Conservation (phyloP, 1,140 invertebrate species). For the Lordiphosa stackelbergi region DNA sequence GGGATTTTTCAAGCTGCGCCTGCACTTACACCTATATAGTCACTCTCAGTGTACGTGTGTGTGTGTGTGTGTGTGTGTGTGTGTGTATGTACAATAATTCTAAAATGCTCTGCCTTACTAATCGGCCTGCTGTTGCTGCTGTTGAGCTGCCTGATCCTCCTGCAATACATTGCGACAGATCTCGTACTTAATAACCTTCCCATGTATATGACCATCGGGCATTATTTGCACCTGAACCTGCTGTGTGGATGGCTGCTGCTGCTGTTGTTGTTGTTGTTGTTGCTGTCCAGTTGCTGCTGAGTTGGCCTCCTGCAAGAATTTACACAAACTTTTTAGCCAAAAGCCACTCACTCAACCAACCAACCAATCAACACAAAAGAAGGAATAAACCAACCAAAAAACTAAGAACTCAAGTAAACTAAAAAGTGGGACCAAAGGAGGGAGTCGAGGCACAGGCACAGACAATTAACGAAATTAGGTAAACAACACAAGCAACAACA, state of each 20-base stretch:
- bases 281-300: constrained; percentile 43
- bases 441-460: constrained; percentile 12
- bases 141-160: constrained; percentile 48
- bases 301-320: constrained; percentile 53
- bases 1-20: constrained; percentile 8
- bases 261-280: constrained; percentile 42
- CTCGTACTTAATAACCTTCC: constrained; percentile 63
- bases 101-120: constrained; percentile 20
- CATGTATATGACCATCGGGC: constrained; percentile 51
- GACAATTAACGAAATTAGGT: constrained; percentile 12
- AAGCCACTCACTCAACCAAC: constrained; percentile 4
- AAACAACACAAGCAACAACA: constrained; percentile 31
- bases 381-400: constrained; percentile 51
- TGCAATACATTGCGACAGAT: constrained; percentile 59
- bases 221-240: constrained; percentile 58
- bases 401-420: constrained; percentile 49
- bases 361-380: constrained; percentile 6
- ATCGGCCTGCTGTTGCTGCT: constrained; percentile 25
- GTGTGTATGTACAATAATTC: constrained; percentile 10
- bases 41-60: constrained; percentile 28
- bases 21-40: constrained; percentile 1
- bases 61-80: constrained; percentile 11
- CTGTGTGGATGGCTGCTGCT: constrained; percentile 28
- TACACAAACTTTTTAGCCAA: constrained; percentile 36
- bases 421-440: constrained; percentile 10